Conservation (phyloP, 2,888 invertebrate genomes). For the Ectropis crepuscularia region DNA sequence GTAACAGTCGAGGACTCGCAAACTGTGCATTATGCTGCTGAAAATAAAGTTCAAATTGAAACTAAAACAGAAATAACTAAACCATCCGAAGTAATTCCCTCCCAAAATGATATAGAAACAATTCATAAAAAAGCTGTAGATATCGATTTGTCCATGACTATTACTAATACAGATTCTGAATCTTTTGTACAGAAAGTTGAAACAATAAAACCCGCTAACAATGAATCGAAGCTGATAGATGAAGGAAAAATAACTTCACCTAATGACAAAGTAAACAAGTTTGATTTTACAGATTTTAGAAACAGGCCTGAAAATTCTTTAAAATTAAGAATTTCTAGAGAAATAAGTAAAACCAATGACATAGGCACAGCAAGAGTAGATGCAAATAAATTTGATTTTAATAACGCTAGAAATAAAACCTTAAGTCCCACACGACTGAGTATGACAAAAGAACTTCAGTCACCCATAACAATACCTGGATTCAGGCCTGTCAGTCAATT, state of each 20-base stretch:
- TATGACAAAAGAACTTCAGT: conserved; percentile 21
- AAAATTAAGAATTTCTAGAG: conserved; percentile 4
- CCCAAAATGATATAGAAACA: conserved; percentile 1
- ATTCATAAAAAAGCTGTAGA: conserved; percentile 8
- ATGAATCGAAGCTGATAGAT: neutral
- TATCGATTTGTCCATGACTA: neutral
- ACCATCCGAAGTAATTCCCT: neutral
- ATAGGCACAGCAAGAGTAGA: neutral
- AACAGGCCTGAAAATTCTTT: neutral
- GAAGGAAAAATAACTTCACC: neutral
- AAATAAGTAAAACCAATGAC: neutral
- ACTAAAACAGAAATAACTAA: conserved; percentile 17
- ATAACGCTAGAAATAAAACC: conserved; percentile 8
- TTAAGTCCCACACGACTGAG: conserved; percentile 15
- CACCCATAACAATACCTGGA: conserved; percentile 22
- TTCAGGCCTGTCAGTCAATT: conserved; percentile 25
- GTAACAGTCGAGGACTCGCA: conserved; percentile 28
- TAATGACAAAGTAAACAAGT: neutral
- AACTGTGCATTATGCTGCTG: conserved; percentile 25
- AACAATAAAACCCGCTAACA: neutral
- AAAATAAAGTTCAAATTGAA: conserved; percentile 27
- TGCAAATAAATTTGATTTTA: conserved; percentile 13
- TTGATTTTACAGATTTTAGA: neutral
- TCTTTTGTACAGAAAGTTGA: neutral
- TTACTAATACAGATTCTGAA: conserved; percentile 3